Evolutionary conservation across 64 coral and sea anemone species (phyloP), one percentile per base, ranked within the genome.

Genomic region (Montipora efflorescens): DNA sequence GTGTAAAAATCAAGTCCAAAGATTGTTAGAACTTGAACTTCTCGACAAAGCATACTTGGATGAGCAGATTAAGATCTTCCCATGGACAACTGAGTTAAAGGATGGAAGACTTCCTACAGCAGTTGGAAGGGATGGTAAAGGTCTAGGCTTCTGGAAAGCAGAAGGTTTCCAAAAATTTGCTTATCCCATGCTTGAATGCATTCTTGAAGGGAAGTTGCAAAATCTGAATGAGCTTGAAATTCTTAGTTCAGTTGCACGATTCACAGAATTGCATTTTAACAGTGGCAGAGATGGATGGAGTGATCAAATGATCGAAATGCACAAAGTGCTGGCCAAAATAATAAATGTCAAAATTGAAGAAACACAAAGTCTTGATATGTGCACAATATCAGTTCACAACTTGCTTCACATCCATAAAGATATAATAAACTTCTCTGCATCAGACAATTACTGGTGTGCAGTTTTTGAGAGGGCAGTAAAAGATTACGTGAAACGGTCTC

Each of bases 111-210:
- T 92, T 23, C 90, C 90, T 7, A 58, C 3, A 84, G 2, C 20
- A 74, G 16, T 84, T 74, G 68, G 62, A 90, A 90, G 62, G 46
- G 45, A 92, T 76, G 21, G 90, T 22, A 93, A 88, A 88, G 74
- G 91, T 93, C 69, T 93, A 67, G 84, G 91, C n/a, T 88, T 82
- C 21, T 81, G 92, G 84, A 88, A 93, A 77, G 92, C 92, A 81
- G 92, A 93, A 80, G 58, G 92, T 47, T 81, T 79, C 74, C 91
- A 93, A 45, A 93, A 93, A 13, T 93, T 80, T 52, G 87, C 83
- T 19, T 93, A 87, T 48, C 91, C 91, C 71, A 70, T 93, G 83
- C 59, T 84, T 36, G 84, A 81, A 51, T 93, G 84, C 53, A 43
- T 88, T 44, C 73, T 88, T 19, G 77, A 59, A 44, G 70, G 75